Evolutionary conservation across 2,797 vertebrate genomes (phyloP), one percentile per base, ranked within the genome.

Genomic region (Myiotriccus ornatus): DNA sequence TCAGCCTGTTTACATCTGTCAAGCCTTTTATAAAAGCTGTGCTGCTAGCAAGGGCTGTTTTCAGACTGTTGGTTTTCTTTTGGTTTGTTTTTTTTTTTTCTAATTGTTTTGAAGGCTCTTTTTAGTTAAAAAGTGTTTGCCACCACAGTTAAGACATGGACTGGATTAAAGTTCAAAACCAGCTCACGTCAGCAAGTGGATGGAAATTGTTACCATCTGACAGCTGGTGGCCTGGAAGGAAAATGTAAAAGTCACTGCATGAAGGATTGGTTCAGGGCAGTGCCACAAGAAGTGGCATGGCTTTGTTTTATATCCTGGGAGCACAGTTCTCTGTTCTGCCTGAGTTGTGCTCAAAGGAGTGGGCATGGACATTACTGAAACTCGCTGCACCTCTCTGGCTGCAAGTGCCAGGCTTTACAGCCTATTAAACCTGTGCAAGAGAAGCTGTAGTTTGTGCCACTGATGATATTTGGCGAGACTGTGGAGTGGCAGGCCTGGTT

Each of bases 141-240:
- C 98, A 97, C 97, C 97, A 94, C 96, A 95, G 97, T 97, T 97
- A 97, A 96, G 96, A 95, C 95, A 97, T 96, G 97, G 96, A 97
- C 97, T 98, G 97, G 97, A 98, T 98, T 98, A 98, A 98, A 98
- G 97, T 98, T 98, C 98, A 98, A 98, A 98, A 98, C 98, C 95
- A 97, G 96, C 97, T 98, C 97, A 96, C 97, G 97, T 97, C 98
- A 97, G 97, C 97, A 98, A 97, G 97, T 97, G 97, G 97, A 98
- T 98, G 98, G 97, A 98, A 98, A 98, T 97, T 97, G 97, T 98
- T 98, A 98, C 97, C 98, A 98, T 98, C 97, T 98, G 97, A 98
- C 97, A 98, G 96, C 96, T 98, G 93, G 97, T 96, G 97, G 97
- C 96, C 94, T 96, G 93, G 84, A 96, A 97, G 94, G 97, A 96